phyloP scores from a whole-genome alignment of 2,797 vertebrate species.

The Tauraco hartlaubi region DNA sequence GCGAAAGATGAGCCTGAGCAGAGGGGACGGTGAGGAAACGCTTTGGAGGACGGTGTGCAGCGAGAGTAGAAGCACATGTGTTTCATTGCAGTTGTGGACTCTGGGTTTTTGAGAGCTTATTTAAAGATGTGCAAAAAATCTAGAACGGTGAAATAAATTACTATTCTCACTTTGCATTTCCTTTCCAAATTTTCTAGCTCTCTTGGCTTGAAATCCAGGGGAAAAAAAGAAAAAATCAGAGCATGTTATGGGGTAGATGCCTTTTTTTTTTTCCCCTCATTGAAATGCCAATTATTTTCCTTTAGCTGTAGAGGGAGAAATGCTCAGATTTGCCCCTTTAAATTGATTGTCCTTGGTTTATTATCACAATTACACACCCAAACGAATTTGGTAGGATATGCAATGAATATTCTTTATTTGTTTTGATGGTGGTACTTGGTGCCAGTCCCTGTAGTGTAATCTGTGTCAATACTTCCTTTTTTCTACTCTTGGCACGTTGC shows the following conservation, averaged over 20 bases:
- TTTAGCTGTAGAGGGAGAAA: neutral
- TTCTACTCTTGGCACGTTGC: conserved; percentile 15
- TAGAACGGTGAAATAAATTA: conserved; percentile 49
- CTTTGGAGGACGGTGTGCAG: neutral
- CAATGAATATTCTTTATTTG: neutral
- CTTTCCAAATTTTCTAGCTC: conserved; percentile 22
- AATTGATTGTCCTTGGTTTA: neutral
- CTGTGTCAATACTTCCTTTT: conserved; percentile 15
- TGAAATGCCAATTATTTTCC: neutral
- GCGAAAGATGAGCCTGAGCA: neutral
- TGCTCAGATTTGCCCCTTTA: neutral
- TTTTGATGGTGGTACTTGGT: neutral
- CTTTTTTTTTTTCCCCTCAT: neutral
- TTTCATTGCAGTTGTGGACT: neutral
- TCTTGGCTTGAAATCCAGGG: conserved; percentile 7
- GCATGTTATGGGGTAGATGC: neutral
- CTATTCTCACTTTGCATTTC: conserved; percentile 50
- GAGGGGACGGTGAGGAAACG: accelerated
- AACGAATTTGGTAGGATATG: neutral
- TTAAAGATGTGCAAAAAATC: conserved; percentile 39
- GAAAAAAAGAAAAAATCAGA: neutral
- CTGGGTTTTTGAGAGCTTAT: conserved; percentile 5
- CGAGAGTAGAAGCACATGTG: neutral
- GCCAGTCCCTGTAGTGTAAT: neutral
- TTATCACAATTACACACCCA: neutral